Evolutionary conservation across 2,888 invertebrate species (phyloP), one percentile per base, ranked within the genome.

Genomic region (Cylindroiulus punctatus): DNA sequence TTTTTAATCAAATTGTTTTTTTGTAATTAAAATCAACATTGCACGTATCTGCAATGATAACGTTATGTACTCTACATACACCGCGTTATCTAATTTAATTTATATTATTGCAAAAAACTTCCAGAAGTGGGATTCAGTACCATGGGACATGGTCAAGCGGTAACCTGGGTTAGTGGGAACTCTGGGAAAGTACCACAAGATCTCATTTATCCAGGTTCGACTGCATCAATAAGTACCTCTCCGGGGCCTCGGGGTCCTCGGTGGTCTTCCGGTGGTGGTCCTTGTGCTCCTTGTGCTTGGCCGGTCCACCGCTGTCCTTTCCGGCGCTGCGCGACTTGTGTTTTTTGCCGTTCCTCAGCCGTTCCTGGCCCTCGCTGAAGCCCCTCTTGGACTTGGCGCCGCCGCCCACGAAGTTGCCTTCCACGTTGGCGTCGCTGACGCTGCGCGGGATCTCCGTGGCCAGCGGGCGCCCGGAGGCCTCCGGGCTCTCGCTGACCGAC

Each of bases 401-500:
- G 14, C 85, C 85, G 4, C 76, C 65, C 17, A 30, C 82, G 30
- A 42, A 40, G n/a, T 76, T 85, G 14, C 81, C 81, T 32, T 76
- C 85, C 10, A 86, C 44, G 10, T 82, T 81, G 32, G 32, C 82
- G 17, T 86, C 86, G 26, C 86, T 86, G n/a, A 47, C 47, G 32
- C 44, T 47, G 19, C 86, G 81, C 10, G 86, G 47, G 14, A 86
- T 86, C 65, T 81, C 81, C 12, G 26, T 10, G 3, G 17, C 19
- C 19, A 47, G 2, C 10, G 44, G 42, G 0, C 84, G 5, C 1
- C 32, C n/a, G 19, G 57, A 36, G 8, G 84, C 17, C 57, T 86
- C 86, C 22, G 86, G 86, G 30, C 84, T 84, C 40, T 86, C 86
- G 36, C 86, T 86, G 22, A 86, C 76, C 10, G 86, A 84, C n/a